A percentile compares a stretch with the other conserved stretches of the same genome.
These are phyloP conservation scores for Romanogobio albipinnatus DNA, from an alignment of 2,113 vertebrate genomes.

Conservation along the genomic window DNA sequence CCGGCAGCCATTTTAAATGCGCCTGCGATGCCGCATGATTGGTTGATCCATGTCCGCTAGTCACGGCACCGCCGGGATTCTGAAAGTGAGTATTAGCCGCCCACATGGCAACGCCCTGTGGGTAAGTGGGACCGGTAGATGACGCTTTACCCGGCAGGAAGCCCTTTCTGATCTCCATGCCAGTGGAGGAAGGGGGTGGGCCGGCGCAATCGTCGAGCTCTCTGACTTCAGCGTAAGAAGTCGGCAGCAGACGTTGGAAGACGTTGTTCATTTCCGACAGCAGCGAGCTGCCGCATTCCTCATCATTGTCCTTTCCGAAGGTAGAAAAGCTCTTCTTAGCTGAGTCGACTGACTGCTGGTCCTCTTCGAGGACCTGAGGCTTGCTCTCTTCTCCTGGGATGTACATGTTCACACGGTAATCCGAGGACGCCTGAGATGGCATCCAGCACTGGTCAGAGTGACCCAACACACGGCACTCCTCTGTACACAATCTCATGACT, in stretches of 20 bases:
- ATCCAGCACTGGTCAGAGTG: constrained; percentile 99
- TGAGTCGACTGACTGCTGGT: constrained; percentile 75
- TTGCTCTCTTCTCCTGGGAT: constrained; percentile 90
- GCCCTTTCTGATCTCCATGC: constrained; percentile 87
- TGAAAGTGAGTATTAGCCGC: constrained; percentile 94
- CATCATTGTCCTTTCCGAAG: constrained; percentile 88
- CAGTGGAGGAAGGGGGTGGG: constrained; percentile 62
- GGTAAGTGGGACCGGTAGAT: constrained; percentile 74
- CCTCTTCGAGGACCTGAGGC: constrained; percentile 76
- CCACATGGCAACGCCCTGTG: constrained; percentile 91
- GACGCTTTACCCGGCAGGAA: constrained; percentile 79
- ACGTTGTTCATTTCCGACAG: constrained; percentile 97
- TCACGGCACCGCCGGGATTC: constrained; percentile 79
- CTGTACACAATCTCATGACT: constrained; percentile 95
- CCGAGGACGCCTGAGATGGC: constrained; percentile 86
- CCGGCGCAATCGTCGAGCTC: constrained; percentile 68
- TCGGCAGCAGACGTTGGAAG: constrained; percentile 91
- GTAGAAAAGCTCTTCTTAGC: constrained; percentile 95
- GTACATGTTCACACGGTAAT: constrained; percentile 96
- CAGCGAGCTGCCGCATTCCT: constrained; percentile 78
- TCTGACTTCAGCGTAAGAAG: constrained; percentile 82
- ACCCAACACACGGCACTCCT: constrained; percentile 93
- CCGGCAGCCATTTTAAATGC: constrained; percentile 93
- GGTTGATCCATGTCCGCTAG: constrained; percentile 36
- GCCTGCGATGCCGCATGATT: constrained; percentile 74